Base-by-base conservation (phyloP, 2,888 invertebrate genomes). In the Synergus itoensis region DNA sequence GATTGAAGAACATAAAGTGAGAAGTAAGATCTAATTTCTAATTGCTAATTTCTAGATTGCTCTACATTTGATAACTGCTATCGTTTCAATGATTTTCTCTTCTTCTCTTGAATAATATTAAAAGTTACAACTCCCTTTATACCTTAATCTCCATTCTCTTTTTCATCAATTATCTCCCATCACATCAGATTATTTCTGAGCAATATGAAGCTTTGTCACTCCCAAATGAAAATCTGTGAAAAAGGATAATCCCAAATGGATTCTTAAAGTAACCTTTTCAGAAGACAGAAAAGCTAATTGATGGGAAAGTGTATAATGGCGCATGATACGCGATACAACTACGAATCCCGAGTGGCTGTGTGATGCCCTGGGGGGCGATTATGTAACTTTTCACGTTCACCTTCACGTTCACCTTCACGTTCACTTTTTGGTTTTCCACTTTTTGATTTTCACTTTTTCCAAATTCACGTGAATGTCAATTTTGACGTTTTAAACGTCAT, bases 281-380 rank as follows among this genome's bases (percentile, higher is more conserved):
- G 78, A 82, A 80, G 81, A 81, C 81, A 79, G 77, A 78, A 80
- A 79, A 79, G 83, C 84, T 86, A 86, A 86, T 86, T 84, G 86
- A 82, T 83, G 63, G 84, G 83, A 86, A 86, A 83, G 84, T 83
- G 84, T 84, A 81, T 84, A 81, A 83, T 83, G 84, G 80, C 79
- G 82, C 82, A 81, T 80, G 80, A 81, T 77, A 81, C 82, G 80
- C 79, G 81, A 83, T 84, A 83, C 78, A 77, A 79, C 76, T 79
- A 81, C 78, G 80, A 82, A 79, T 82, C 84, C 84, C 84, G 82
- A 80, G 84, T 84, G 84, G 82, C 84, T 82, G 82, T 77, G 80
- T 82, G 80, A 81, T 84, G 82, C 82, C 82, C 81, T 80, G 81
- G 82, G n/a, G n/a, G n/a, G n/a, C n/a, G n/a, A n/a, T n/a, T n/a